Base-by-base conservation (phyloP, 2,888 invertebrate species). In the Tetragnatha montana region DNA sequence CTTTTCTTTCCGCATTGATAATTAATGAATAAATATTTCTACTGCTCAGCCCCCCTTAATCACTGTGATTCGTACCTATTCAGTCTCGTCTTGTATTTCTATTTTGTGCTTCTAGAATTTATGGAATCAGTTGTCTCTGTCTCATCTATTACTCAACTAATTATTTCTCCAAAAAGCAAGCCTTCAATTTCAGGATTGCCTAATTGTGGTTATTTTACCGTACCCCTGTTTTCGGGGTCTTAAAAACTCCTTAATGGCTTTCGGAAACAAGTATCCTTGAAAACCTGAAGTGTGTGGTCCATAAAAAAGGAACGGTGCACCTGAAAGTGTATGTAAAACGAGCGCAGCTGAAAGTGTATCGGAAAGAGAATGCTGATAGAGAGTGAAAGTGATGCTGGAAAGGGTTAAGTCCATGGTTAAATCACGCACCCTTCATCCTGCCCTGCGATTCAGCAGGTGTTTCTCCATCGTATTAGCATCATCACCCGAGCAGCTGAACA, bases 321-420 rank as follows among this genome's bases (percentile, higher is more conserved):
- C 50, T 60, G 21, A 80, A 69, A 21, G 79, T 50, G n/a, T 22
- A 73, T 73, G 49, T 14, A 74, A 21, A 82, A 49, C 17, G 60
- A 83, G 22, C 21, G 74, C 81, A 88, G 82, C 82, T 81, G 81
- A 50, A 75, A 71, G 22, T 68, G 21, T 12, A 81, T 50, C 82
- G 51, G 51, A 78, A 50, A 47, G 70, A n/a, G 60, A 60, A 84
- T 75, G 75, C 84, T 19, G 78, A 75, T 73, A 47, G 70, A 79
- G 69, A 89, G 85, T 89, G 89, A 89, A 89, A 89, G 89, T 89
- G 89, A 74, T 83, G 79, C 81, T 75, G 74, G 35, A 60, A 85
- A 85, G 89, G 85, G 85, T 89, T 85, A 85, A 85, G 73, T 85
- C 89, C 81, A 85, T 85, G 85, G 85, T 89, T 85, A 85, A 85